Base-by-base conservation (phyloP, 2,888 invertebrate genomes). In the Drosophila testacea region DNA sequence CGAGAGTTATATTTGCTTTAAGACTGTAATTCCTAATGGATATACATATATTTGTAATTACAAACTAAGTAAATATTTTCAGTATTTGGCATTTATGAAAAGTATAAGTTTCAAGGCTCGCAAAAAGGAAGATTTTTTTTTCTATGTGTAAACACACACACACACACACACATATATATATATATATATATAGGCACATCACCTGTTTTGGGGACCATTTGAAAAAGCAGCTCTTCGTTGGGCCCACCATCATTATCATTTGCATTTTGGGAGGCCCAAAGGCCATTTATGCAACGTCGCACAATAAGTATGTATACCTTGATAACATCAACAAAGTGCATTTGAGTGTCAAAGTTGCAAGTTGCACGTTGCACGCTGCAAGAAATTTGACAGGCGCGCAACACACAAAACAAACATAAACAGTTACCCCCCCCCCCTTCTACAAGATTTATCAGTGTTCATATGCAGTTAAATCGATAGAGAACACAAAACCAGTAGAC, bases 201-300 rank as follows among this genome's bases (percentile, higher is more conserved):
- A 30, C 42, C 47, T 57, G 47, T 28, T 34, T 36, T 47, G 9
- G 38, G 22, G 30, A n/a, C 42, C 7, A 54, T 41, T 41, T 16
- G 6, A 41, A 54, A 54, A 41, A 55, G 55, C 55, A 22, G 52
- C 59, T 48, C 50, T 30, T 32, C 57, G 42, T 68, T 62, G 9
- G 32, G 39, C 11, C 22, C 54, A 41, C 16, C 57, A 56, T 63
- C 39, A 64, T 64, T 66, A 64, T 63, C 74, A 69, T 71, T 68
- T 63, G 62, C 67, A 67, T 67, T 61, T 60, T 67, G 30, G 30
- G 38, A 13, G 6, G 47, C 39, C 59, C 47, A 52, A 4, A 36
- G 67, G 46, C 32, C 68, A 59, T 76, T 76, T 76, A 62, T 71
- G 77, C 72, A 72, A 46, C 61, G 41, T 72, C 16, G 52, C 54